phyloP scores from a whole-genome alignment of 2,113 vertebrate genomes.

The Anguilla rostrata region DNA sequence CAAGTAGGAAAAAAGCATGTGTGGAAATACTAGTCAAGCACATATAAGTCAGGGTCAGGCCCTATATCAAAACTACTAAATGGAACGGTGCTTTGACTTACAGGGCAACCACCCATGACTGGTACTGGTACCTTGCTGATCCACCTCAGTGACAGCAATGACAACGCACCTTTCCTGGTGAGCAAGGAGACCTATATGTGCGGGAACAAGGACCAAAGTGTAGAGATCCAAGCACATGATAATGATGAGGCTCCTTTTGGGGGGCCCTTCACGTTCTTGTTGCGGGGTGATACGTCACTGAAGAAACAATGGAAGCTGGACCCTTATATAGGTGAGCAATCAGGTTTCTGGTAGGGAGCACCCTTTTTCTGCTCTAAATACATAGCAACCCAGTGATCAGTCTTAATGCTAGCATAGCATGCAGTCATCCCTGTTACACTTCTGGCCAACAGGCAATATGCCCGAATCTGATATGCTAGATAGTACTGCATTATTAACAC shows the following conservation, averaged over 20 bases:
- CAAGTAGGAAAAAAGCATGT: neutral
- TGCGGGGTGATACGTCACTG: conserved; percentile 37
- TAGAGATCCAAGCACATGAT: conserved; percentile 57
- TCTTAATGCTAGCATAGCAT: too few relatives aligned
- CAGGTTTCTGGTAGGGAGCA: neutral
- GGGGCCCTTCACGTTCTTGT: conserved; percentile 69
- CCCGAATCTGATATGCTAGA: too few relatives aligned
- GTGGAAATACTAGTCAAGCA: neutral
- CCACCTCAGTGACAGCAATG: conserved; percentile 70
- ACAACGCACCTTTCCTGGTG: conserved; percentile 60
- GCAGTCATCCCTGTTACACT: too few relatives aligned
- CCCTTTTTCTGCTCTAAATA: neutral
- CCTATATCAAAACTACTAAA: neutral
- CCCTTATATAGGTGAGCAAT: conserved; percentile 53
- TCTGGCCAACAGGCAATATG: too few relatives aligned
- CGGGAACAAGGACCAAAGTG: conserved; percentile 30
- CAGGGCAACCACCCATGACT: conserved; percentile 67
- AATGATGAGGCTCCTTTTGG: conserved; percentile 55
- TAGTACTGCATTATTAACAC: too few relatives aligned
- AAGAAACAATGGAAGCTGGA: conserved; percentile 66
- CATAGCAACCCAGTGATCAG: too few relatives aligned
- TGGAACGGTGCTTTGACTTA: neutral
- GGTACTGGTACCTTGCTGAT: conserved; percentile 65
- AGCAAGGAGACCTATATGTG: conserved; percentile 57
- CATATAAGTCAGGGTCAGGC: neutral